Percentiles rank a stretch among this genome's conserved stretches.
phyloP scores from a whole-genome alignment of 2,797 vertebrate species.

The Anguilla pacifica region DNA sequence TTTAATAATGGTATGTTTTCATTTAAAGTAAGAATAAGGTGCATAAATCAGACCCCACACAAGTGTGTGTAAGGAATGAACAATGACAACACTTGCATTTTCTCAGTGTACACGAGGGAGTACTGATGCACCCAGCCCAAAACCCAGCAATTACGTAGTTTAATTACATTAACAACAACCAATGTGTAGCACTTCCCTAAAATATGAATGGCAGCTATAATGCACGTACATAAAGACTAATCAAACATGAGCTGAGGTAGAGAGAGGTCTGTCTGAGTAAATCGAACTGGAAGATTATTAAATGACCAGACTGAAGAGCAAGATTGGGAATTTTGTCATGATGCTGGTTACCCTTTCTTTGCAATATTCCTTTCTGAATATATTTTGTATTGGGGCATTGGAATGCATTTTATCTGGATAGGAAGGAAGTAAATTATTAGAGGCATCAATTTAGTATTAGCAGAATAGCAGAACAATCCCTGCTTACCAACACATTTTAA shows the following conservation, averaged over 20 bases:
- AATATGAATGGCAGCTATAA: too few species aligned
- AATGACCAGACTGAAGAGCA: background rate
- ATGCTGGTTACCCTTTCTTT: slow-evolving; percentile 20
- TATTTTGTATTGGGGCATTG: background rate
- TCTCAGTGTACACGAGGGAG: background rate
- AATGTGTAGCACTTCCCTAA: too few species aligned
- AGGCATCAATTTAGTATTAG: background rate
- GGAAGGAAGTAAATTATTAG: background rate
- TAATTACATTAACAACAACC: background rate
- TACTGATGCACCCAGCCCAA: background rate
- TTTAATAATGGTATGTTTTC: background rate
- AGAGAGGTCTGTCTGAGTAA: background rate
- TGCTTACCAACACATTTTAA: slow-evolving; percentile 38
- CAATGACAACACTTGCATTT: background rate
- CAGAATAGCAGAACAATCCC: slow-evolving; percentile 31
- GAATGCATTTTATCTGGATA: background rate
- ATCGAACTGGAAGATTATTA: background rate
- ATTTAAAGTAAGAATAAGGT: background rate
- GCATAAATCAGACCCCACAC: background rate
- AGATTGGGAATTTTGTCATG: slow-evolving; percentile 5
- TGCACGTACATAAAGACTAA: background rate
- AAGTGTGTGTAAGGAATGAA: background rate
- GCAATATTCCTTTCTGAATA: background rate
- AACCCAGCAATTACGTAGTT: background rate
- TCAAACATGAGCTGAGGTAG: background rate